Percentiles rank a stretch among this genome's conserved stretches.
Conservation (phyloP, 1,140 invertebrate genomes). For the Metaphire vulgaris region DNA sequence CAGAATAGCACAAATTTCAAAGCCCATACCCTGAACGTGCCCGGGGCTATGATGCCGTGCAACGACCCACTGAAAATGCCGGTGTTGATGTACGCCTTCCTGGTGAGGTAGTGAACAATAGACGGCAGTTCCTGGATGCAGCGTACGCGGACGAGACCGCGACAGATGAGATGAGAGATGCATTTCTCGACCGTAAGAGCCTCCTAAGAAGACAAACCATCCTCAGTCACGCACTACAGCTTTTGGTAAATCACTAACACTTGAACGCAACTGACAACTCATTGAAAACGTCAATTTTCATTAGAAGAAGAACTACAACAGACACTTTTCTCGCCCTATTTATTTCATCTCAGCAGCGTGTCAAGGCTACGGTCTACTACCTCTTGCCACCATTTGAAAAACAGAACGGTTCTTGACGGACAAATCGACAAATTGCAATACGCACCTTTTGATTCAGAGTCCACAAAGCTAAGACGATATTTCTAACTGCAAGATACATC, state of each 20-base stretch:
- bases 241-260: conserved; percentile 6
- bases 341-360: too few relatives aligned
- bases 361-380: too few relatives aligned
- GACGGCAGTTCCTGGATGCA: conserved; percentile 42
- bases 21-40: conserved; percentile 10
- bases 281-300: too few relatives aligned
- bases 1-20: too few relatives aligned
- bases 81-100: conserved; percentile 51
- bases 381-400: not conserved
- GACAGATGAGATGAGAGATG: conserved; percentile 48
- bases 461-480: conserved; percentile 54
- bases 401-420: not conserved
- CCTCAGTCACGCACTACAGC: not conserved
- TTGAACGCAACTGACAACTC: too few relatives aligned
- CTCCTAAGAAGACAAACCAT: conserved; percentile 42
- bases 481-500: conserved; percentile 53
- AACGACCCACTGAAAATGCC: conserved; percentile 46
- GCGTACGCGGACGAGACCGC: conserved; percentile 51
- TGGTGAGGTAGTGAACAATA: conserved; percentile 49
- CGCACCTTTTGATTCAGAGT: conserved; percentile 51
- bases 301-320: too few relatives aligned
- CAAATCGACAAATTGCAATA: too few relatives aligned
- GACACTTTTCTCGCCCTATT: too few relatives aligned
- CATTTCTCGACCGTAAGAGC: conserved; percentile 51
- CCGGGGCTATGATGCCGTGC: conserved; percentile 23